Evolutionary conservation across 2,888 invertebrate species (phyloP), one percentile per base, ranked within the genome.

Genomic region (Drosophila barbarae): DNA sequence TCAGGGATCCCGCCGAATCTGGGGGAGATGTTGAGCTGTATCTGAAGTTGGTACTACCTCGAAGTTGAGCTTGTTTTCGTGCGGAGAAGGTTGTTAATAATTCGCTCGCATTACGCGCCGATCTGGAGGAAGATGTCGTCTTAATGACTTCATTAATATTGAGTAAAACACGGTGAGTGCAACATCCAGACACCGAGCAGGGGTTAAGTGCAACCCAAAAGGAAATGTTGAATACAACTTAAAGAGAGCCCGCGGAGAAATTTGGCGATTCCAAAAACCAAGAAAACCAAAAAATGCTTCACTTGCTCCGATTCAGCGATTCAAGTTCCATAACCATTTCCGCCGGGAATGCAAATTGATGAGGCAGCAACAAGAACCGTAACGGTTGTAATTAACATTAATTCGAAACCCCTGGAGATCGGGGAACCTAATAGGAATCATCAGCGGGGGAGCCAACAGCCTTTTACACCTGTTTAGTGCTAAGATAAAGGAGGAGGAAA

Each of bases 71-170:
- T 82, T 80, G 84, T 84, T 84, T 82, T 72, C 63, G 72, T 76
- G 67, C 67, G 46, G 65, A 51, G 65, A 59, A 66, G 63, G 84
- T 81, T 83, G 84, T 84, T 82, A 82, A 82, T 82, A 82, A 82
- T 81, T 85, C 84, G 81, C 69, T 80, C 81, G 85, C 80, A 85
- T 83, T 81, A 85, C 85, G 84, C 78, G 84, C 84, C 81, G 63
- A 81, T 85, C 85, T 60, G 66, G 69, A 77, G 64, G 85, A 85
- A 82, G 81, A 77, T 82, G 81, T 82, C 85, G 78, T 82, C 84
- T 85, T 82, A 82, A 82, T 82, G 81, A 85, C 81, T 85, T 82
- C 81, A 82, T 82, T 82, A 82, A 82, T 82, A 85, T 77, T 84
- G 78, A 74, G 81, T 85, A 85, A 82, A 84, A 85, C 78, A 80